Evolutionary conservation across 2,113 vertebrate genomes (phyloP).

Genomic region (Dromiciops gliroides): DNA sequence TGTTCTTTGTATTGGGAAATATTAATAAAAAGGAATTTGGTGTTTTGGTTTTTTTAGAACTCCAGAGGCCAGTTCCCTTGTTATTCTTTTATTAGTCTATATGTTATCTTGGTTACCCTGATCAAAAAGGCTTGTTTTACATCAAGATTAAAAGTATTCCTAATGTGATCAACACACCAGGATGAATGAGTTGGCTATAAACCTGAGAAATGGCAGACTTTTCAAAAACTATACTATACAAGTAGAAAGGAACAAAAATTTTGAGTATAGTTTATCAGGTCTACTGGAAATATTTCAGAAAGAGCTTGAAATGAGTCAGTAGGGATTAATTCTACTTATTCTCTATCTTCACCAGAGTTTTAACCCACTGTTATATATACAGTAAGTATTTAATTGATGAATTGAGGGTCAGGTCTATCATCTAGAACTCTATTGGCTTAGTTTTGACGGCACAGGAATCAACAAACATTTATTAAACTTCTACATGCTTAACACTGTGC

Average conservation of each 20-base stretch:
- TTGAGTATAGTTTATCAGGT: background rate
- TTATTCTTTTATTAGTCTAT: constrained; percentile 24
- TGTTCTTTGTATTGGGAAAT: background rate
- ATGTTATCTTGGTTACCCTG: background rate
- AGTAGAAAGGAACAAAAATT: background rate
- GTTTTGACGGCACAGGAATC: background rate
- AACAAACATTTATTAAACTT: background rate
- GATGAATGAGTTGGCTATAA: background rate
- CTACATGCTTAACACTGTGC: background rate
- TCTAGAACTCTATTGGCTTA: background rate
- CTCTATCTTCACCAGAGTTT: background rate
- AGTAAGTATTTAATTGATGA: background rate
- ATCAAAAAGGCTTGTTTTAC: constrained; percentile 6
- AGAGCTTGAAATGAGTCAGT: background rate
- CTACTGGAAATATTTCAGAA: background rate
- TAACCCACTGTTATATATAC: background rate
- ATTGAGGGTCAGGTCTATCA: background rate
- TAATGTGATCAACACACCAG: constrained; percentile 24
- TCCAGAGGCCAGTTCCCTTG: background rate
- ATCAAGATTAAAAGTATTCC: constrained; percentile 18
- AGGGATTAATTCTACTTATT: background rate
- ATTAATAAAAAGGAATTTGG: background rate
- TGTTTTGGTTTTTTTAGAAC: background rate
- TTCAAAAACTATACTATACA: constrained; percentile 32
- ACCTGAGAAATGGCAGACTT: constrained; percentile 29